Conservation (phyloP, 2,113 vertebrate genomes). For the Tetrax tetrax region DNA sequence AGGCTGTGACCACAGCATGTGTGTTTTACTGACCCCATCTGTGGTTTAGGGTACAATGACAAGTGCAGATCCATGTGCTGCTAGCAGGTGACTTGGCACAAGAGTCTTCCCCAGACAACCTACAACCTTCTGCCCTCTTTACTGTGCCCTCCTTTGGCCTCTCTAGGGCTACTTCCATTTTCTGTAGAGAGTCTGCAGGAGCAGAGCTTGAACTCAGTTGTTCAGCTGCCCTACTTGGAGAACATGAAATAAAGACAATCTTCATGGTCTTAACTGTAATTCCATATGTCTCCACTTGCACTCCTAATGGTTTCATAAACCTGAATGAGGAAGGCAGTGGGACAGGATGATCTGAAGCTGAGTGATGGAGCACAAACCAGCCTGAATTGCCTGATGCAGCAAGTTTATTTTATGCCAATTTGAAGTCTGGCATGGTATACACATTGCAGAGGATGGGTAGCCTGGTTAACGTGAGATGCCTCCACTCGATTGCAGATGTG, state of each 20-base stretch:
- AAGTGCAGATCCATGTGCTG: neutral
- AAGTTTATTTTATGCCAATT: neutral
- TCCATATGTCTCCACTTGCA: neutral
- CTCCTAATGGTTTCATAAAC: neutral
- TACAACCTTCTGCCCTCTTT: neutral
- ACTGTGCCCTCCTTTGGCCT: neutral
- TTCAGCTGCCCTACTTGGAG: neutral
- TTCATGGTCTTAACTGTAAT: neutral
- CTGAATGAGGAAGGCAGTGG: neutral
- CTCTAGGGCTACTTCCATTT: neutral
- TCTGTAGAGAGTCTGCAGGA: neutral
- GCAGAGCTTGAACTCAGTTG: neutral
- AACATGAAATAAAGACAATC: neutral
- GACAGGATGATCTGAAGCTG: neutral
- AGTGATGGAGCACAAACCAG: neutral
- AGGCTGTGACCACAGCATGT: neutral
- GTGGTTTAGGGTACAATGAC: neutral
- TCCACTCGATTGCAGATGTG: neutral
- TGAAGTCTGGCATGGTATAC: neutral
- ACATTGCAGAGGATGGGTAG: neutral
- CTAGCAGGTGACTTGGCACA: neutral
- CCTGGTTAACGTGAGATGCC: neutral
- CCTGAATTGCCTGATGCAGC: neutral
- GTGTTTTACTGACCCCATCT: neutral
- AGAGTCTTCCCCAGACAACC: neutral